Base-by-base conservation (phyloP, 2,888 invertebrate species). In the Yponomeuta malinellus region DNA sequence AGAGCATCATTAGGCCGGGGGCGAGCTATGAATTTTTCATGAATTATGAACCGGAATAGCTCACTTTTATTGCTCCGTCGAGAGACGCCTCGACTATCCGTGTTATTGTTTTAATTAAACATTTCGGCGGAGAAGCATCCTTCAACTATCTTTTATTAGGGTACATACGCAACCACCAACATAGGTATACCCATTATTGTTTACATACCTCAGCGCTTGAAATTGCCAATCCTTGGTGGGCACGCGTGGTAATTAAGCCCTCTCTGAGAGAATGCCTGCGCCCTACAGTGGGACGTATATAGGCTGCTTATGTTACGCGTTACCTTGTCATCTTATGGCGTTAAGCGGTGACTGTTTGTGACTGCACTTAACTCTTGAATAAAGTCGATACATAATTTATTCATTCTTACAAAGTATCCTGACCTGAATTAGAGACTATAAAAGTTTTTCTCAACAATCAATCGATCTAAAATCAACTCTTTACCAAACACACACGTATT, bases 11-110 rank as follows among this genome's bases (percentile, higher is more conserved):
- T 91, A 91, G 88, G 85, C 81, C 78, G 78, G 81, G 77, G 79
- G 81, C 81, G 81, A 80, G 83, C 81, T 87, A 90, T 90, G 90
- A 90, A 90, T 91, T 89, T 91, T 91, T 91, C 90, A 90, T 91
- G 89, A 89, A 87, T 89, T 89, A 89, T 89, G 82, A 80, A 79
- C 83, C 81, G 81, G 81, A 82, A 83, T 78, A 81, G 80, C 77
- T 78, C 79, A 80, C 80, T 81, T 82, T 84, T 82, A 84, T 82
- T 80, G 80, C 79, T 81, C 81, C 78, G 80, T 80, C 75, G 78
- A 75, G 77, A 77, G 74, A 78, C 78, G 78, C 65, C 5, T 65
- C 65, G 10, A 65, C 65, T 80, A 82, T 81, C 78, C 80, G 72
- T 73, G 79, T 80, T 83, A 87, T 85, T 86, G 85, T 84, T 84